Evolutionary conservation across 2,888 invertebrate genomes (phyloP), one percentile per base, ranked within the genome.

Genomic region (Pterostichus niger): DNA sequence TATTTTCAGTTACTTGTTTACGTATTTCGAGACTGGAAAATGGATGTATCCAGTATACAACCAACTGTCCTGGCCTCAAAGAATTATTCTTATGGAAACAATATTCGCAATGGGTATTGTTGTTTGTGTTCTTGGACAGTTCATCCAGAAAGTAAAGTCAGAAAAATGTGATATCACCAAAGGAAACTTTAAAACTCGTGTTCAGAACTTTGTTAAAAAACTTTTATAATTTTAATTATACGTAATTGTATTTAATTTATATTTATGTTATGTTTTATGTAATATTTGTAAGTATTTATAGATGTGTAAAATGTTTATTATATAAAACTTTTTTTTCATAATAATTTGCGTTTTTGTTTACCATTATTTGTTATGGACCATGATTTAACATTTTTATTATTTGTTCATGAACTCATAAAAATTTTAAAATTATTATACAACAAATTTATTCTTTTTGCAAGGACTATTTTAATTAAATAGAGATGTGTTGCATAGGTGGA

Each of bases 21-120:
- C 87, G 0, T 88, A 87, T 80, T 85, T 86, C 17, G 84, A 86
- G 80, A 86, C 85, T 13, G 87, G 87, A n/a, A 76, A 85, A 17
- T 88, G 88, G 88, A 84, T 88, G 6, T 88, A 88, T 81, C 87
- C 87, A 6, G 61, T 88, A 17, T 86, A 88, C 71, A 84, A 84
- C 9, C 82, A 85, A 11, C 73, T 88, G 11, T 83, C 81, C 15
- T 87, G 86, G 86, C 85, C 86, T 9, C 84, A 86, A 76, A 84
- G 84, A 71, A 73, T 84, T 13, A 52, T 49, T 7, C 59, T 85
- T 11, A 61, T 84, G 24, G 59, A 59, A 17, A 44, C 73, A n/a
- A 77, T 76, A 40, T 84, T 78, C 17, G 15, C 78, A 81, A 46
- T 78, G 10, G 61, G 68, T 11, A 9, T 83, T 10, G 24, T 83